Evolutionary conservation across 2,888 invertebrate species (phyloP), one percentile per base, ranked within the genome.

Genomic region (Oligia fasciuncula): DNA sequence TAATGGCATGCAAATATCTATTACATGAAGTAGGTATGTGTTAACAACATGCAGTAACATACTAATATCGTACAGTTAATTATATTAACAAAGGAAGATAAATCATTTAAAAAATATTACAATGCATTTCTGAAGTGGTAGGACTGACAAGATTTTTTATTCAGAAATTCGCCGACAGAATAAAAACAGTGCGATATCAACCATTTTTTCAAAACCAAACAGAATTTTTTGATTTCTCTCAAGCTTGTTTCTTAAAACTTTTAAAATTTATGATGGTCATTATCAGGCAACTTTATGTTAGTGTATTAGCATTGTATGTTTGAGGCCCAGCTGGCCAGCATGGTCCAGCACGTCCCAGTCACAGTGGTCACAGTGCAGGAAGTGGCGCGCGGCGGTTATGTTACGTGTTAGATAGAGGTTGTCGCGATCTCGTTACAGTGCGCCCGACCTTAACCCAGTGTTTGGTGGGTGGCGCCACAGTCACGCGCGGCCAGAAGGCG

Each of bases 361-460:
- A 40, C 40, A 17, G 54, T 8, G 71, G 40, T 40, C 5, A 40
- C 40, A 17, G 54, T 8, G 71, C 19, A 43, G 46, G 9, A 43
- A 23, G n/a, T 40, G 46, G 49, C 17, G 65, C 62, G 46, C n/a
- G 40, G n/a, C 23, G 60, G 51, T 66, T 40, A 46, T 71, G 63
- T 46, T 13, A 65, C 68, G 60, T 29, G 73, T 66, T 54, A 62
- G 49, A 57, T 79, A 29, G 66, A 65, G 51, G 29, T 29, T 17
- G 66, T 49, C 40, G 69, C 72, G 72, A 65, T 69, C 71, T 69
- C 19, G 29, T 73, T 62, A 43, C 14, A 71, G 71, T 54, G 70
- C 67, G 60, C 70, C 29, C 67, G 83, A 85, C 83, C 83, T 84
- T 84, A 85, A 85, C 81, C 83, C 71, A 54, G 67, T 35, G 85